Conservation (phyloP, 2,797 vertebrate genomes). For the Myotis pilosus region DNA sequence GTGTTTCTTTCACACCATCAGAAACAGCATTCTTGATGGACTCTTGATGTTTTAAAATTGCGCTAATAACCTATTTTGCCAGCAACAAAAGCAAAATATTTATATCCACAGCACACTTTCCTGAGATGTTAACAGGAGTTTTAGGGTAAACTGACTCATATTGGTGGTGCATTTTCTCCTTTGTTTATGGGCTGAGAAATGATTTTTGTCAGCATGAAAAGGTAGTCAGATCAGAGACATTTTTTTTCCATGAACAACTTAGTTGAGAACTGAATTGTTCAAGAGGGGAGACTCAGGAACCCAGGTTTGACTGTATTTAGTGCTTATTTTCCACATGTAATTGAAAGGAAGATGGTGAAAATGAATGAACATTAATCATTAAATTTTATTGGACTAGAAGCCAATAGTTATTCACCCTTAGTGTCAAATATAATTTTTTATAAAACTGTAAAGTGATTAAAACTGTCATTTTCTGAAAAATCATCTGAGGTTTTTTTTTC, state of each 20-base stretch:
- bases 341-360: neutral
- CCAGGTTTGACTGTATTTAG: neutral
- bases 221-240: neutral
- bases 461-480: slow-evolving; percentile 16
- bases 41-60: neutral
- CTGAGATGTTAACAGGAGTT: neutral
- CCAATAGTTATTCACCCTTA: neutral
- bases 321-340: neutral
- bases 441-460: neutral
- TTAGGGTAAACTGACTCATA: neutral
- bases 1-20: neutral
- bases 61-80: neutral
- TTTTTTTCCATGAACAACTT: neutral
- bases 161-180: neutral
- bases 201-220: neutral
- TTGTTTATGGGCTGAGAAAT: neutral
- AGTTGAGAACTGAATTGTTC: neutral
- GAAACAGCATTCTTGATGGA: neutral
- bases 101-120: neutral
- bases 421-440: slow-evolving; percentile 28
- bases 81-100: neutral
- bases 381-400: neutral
- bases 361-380: neutral
- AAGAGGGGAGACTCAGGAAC: neutral
- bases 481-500: neutral